Conservation (phyloP, 2,888 invertebrate species). For the Megamerina dolium region DNA sequence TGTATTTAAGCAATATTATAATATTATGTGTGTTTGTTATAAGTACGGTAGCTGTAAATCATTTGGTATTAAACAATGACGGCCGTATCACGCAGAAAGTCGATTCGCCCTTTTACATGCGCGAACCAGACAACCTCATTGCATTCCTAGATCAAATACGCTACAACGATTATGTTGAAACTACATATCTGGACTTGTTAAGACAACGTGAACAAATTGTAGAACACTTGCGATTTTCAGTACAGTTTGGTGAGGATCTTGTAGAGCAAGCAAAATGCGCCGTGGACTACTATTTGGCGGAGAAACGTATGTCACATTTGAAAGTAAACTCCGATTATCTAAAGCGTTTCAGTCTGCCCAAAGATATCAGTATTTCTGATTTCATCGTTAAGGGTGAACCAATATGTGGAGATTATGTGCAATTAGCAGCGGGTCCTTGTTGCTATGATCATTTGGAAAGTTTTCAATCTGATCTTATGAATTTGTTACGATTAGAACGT, state of each 20-base stretch:
- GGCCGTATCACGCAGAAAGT: conserved; percentile 41
- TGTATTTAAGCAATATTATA: too few relatives aligned
- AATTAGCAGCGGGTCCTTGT: conserved; percentile 29
- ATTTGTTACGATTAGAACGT: conserved; percentile 33
- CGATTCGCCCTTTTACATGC: conserved; percentile 45
- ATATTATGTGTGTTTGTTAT: not conserved
- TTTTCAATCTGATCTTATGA: conserved; percentile 27
- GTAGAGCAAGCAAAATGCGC: conserved; percentile 45
- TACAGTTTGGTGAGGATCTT: conserved; percentile 41
- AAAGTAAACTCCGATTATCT: conserved; percentile 24
- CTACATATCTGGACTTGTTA: conserved; percentile 37
- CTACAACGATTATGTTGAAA: conserved; percentile 43
- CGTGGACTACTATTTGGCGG: conserved; percentile 38
- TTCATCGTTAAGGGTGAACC: conserved; percentile 23
- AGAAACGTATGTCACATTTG: conserved; percentile 37
- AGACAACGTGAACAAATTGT: conserved; percentile 41
- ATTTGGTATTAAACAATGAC: conserved; percentile 42
- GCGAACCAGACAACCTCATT: conserved; percentile 42
- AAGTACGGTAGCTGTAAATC: conserved; percentile 26
- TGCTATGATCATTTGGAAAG: conserved; percentile 41
- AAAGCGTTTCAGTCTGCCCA: conserved; percentile 36
- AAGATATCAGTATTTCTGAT: conserved; percentile 25
- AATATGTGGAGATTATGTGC: conserved; percentile 28
- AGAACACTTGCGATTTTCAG: conserved; percentile 43
- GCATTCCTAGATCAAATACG: conserved; percentile 45